These are phyloP conservation scores for Sarotherodon lohbergeri DNA, from an alignment of 2,113 vertebrate species.

Conservation along the genomic window DNA sequence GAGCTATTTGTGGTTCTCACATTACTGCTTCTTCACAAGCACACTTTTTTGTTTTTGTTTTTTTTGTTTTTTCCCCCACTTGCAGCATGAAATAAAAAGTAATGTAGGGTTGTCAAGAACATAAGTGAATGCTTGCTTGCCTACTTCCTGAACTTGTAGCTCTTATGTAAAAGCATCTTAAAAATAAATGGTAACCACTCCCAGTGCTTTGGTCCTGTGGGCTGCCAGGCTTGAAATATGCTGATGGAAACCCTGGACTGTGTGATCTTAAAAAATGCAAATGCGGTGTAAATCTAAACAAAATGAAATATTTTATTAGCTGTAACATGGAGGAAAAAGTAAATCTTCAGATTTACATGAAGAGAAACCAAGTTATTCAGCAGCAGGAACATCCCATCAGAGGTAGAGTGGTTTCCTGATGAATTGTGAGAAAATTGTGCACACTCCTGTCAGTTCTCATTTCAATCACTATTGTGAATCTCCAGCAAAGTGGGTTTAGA, in stretches of 20 bases:
- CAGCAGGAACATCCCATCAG: neutral
- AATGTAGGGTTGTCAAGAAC: neutral
- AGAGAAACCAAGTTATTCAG: neutral
- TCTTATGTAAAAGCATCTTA: neutral
- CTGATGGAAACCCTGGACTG: neutral
- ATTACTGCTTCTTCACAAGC: neutral
- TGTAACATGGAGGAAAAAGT: neutral
- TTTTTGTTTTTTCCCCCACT: rapidly evolving
- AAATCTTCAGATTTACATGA: neutral
- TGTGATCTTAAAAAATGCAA: neutral
- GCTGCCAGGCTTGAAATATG: neutral
- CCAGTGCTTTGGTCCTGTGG: neutral
- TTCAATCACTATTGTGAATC: neutral
- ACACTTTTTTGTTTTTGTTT: rapidly evolving
- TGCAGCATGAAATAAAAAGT: neutral
- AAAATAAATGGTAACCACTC: neutral
- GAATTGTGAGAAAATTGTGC: neutral
- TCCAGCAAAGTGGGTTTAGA: neutral
- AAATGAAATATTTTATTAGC: neutral
- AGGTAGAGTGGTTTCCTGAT: neutral
- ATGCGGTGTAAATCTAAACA: neutral
- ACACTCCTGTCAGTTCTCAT: neutral
- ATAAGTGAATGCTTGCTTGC: neutral
- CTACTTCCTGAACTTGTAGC: neutral
- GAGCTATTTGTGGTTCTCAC: neutral